Percentiles rank a stretch among this genome's conserved stretches.
These are phyloP conservation scores for Anser brachyrhynchus DNA, from an alignment of 2,113 vertebrate genomes.

Conservation along the genomic window DNA sequence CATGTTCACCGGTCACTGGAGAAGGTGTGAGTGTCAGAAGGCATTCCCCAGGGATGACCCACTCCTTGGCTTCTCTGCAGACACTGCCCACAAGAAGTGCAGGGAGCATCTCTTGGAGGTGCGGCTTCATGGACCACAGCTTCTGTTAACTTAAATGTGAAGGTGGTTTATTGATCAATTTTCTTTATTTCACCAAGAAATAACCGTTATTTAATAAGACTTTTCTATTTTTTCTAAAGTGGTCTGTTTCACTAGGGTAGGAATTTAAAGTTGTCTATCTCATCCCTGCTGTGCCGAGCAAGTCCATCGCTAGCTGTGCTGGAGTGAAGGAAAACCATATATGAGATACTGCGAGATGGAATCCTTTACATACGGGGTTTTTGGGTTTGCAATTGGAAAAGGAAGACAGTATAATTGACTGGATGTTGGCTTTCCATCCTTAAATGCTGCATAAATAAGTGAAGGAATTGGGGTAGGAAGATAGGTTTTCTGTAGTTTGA, in stretches of 20 bases:
- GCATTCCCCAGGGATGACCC: background rate
- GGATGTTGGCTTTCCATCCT: background rate
- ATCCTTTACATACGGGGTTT: background rate
- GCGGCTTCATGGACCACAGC: background rate
- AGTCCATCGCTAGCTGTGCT: background rate
- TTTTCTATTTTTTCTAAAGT: background rate
- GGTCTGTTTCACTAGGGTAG: background rate
- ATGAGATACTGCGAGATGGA: background rate
- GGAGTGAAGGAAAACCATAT: background rate
- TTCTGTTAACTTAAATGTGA: background rate
- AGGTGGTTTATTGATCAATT: background rate
- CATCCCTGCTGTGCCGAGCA: background rate
- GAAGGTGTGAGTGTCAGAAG: background rate
- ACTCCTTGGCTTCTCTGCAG: background rate
- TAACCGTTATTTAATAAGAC: background rate
- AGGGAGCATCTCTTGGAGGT: background rate
- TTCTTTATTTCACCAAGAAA: background rate
- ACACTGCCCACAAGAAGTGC: background rate
- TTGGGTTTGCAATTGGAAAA: background rate
- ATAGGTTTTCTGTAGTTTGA: background rate
- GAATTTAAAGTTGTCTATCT: background rate
- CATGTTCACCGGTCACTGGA: background rate
- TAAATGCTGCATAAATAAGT: background rate
- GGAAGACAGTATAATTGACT: background rate
- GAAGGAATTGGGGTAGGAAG: background rate